Conservation (phyloP, 2,797 vertebrate genomes). For the Crenuchus spilurus region DNA sequence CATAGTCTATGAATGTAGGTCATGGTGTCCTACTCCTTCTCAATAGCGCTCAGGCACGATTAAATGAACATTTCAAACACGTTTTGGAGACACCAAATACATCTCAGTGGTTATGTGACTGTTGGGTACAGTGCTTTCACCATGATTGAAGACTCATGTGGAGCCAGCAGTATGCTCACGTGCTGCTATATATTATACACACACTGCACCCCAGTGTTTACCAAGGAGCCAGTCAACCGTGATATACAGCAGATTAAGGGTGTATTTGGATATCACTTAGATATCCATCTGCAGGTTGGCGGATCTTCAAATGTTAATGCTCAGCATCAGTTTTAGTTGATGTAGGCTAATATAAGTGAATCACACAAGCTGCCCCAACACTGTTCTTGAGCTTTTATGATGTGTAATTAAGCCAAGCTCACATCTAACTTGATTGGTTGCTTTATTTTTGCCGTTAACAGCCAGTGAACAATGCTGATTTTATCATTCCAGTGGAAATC, state of each 20-base stretch:
- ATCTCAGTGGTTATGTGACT: conserved; percentile 55
- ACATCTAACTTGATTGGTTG: conserved; percentile 8
- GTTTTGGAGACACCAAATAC: conserved; percentile 54
- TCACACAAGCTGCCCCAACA: background rate
- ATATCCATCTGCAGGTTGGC: background rate
- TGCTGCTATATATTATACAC: conserved; percentile 1
- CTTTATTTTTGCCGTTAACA: conserved; percentile 64
- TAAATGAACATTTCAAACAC: conserved; percentile 58
- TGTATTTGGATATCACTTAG: background rate
- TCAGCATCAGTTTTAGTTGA: background rate
- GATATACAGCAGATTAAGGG: background rate
- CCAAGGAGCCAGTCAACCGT: background rate
- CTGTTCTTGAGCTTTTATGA: no score
- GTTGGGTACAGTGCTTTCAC: conserved; percentile 56
- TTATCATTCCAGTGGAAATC: conserved; percentile 99
- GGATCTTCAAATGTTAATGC: background rate
- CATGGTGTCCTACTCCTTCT: conserved; percentile 43
- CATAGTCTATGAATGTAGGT: conserved; percentile 51
- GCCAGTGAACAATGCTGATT: conserved; percentile 98
- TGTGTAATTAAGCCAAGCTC: background rate
- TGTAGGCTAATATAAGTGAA: background rate
- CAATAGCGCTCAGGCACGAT: conserved; percentile 46
- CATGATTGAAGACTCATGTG: conserved; percentile 32
- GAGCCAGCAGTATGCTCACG: conserved; percentile 22
- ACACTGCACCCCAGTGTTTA: background rate